phyloP scores from a whole-genome alignment of 2,888 invertebrate genomes.

The Philopedon plagiatum region DNA sequence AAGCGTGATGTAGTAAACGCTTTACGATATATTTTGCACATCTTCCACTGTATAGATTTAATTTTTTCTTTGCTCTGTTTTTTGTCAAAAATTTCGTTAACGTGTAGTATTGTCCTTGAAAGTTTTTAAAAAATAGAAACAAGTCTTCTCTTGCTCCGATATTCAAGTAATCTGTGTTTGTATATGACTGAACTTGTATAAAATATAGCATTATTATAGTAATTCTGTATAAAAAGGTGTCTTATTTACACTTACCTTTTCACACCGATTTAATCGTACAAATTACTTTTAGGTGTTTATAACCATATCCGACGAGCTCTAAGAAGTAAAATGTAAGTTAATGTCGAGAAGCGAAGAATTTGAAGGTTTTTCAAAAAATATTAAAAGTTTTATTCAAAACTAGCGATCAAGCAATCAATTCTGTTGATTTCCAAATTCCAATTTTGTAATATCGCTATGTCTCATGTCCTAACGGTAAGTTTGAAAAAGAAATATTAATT shows the following conservation, averaged over 20 bases:
- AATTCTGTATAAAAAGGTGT: background rate
- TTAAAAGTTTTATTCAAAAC: no score
- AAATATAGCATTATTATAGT: slow-evolving; percentile 42
- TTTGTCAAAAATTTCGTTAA: background rate
- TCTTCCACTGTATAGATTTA: no score
- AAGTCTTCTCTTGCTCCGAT: slow-evolving; percentile 36
- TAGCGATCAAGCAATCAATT: no score
- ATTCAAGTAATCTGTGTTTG: slow-evolving; percentile 44
- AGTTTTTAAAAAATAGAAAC: slow-evolving; percentile 28
- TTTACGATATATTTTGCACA: background rate
- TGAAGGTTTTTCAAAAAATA: no score
- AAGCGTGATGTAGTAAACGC: background rate
- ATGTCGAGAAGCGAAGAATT: no score
- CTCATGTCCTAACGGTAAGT: no score
- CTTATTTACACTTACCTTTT: background rate
- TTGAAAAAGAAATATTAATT: no score
- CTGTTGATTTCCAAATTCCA: no score
- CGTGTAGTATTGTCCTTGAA: slow-evolving; percentile 34
- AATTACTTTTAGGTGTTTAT: background rate
- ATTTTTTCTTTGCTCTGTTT: background rate
- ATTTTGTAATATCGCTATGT: no score
- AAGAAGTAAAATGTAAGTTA: no score
- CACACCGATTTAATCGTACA: background rate
- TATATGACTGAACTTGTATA: slow-evolving; percentile 49
- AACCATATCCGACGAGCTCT: no score